Evolutionary conservation across 2,113 vertebrate genomes (phyloP).

Genomic region (Colossoma macropomum): DNA sequence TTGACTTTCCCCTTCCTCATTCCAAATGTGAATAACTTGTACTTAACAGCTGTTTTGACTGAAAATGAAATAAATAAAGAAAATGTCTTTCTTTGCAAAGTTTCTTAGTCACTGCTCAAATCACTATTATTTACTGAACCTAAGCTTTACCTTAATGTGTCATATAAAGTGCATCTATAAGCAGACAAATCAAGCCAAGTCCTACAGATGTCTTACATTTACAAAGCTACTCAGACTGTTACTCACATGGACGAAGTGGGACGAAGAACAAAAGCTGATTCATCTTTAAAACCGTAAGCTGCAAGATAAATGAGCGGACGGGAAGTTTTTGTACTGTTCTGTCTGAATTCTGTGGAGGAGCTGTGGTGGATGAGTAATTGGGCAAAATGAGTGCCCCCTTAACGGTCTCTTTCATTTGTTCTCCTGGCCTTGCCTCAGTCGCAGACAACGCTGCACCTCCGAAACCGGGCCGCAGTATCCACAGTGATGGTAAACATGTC

Average conservation of each 20-base stretch:
- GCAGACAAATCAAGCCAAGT: background rate
- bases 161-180: background rate
- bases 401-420: conserved; percentile 41
- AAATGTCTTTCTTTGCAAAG: too few species aligned
- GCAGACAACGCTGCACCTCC: conserved; percentile 23
- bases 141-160: too few species aligned
- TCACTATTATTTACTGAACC: too few species aligned
- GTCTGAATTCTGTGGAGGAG: background rate
- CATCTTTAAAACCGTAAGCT: background rate
- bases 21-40: too few species aligned
- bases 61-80: too few species aligned
- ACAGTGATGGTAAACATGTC: conserved; percentile 28
- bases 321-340: conserved; percentile 8
- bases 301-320: background rate
- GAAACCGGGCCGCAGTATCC: conserved; percentile 29
- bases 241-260: background rate
- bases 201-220: background rate
- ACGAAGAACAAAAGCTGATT: conserved; percentile 22
- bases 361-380: conserved; percentile 35
- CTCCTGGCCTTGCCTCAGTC: conserved; percentile 7
- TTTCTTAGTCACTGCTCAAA: too few species aligned
- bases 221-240: background rate
- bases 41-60: too few species aligned
- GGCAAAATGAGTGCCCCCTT: conserved; percentile 28
- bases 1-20: too few species aligned